Percentiles rank a stretch among this genome's conserved stretches.
phyloP scores from a whole-genome alignment of 1,140 invertebrate genomes.

The Mercenaria mercenaria region DNA sequence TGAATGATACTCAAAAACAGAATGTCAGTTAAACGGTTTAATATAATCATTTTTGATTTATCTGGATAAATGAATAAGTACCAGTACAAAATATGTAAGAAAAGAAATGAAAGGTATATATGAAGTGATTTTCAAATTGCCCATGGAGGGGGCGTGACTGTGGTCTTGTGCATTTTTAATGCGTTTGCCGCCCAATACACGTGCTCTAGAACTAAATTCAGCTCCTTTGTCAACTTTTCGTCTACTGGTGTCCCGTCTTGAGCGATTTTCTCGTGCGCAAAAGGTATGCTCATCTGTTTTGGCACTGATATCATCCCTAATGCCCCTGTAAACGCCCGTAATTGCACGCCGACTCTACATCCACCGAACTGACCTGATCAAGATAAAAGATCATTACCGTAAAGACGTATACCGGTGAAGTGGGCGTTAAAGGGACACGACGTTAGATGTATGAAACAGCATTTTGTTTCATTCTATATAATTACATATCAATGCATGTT shows the following conservation, averaged over 20 bases:
- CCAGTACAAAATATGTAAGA: no score
- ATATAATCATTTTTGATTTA: no score
- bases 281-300: background rate
- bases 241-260: background rate
- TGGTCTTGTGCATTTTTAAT: background rate
- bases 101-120: no score
- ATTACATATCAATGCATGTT: no score
- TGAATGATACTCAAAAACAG: no score
- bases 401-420: no score
- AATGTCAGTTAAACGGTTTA: no score
- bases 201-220: background rate
- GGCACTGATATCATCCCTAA: slow-evolving; percentile 38
- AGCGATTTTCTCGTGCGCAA: slow-evolving; percentile 2
- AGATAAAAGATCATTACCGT: background rate
- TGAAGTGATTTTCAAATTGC: no score
- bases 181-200: slow-evolving; percentile 18
- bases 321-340: background rate
- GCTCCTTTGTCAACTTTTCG: background rate
- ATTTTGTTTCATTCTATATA: no score
- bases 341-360: background rate
- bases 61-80: no score
- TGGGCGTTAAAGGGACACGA: no score
- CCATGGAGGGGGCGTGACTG: background rate
- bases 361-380: slow-evolving; percentile 3
- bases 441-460: no score